phyloP scores from a whole-genome alignment of 2,888 invertebrate genomes.

The Trissolcus brochymenae region DNA sequence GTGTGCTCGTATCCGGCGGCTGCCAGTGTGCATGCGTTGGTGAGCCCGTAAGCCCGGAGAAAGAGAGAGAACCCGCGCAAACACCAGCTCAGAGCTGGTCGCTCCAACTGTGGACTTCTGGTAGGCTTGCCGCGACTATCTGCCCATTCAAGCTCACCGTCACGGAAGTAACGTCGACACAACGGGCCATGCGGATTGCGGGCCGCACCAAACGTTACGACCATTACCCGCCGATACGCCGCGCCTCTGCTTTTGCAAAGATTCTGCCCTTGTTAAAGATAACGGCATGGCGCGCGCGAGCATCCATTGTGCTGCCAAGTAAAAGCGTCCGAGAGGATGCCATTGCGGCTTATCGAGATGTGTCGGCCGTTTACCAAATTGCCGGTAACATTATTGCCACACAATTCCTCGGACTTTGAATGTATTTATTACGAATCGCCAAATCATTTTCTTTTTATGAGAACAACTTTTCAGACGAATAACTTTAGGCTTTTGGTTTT shows the following conservation, averaged over 20 bases:
- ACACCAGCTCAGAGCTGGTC: constrained; percentile 60
- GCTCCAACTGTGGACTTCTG: constrained; percentile 74
- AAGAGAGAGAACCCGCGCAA: constrained; percentile 37
- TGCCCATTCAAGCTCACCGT: constrained; percentile 76
- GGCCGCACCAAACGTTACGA: constrained; percentile 66
- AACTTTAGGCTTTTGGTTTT: no score
- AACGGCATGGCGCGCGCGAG: constrained; percentile 34
- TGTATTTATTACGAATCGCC: no score
- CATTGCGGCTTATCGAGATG: constrained; percentile 40
- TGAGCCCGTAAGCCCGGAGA: constrained; percentile 24
- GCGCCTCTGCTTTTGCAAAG: constrained; percentile 26
- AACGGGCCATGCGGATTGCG: constrained; percentile 64
- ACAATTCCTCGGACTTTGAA: no score
- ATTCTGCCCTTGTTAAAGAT: constrained; percentile 50
- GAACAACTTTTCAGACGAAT: no score
- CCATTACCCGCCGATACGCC: constrained; percentile 54
- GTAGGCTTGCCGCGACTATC: constrained; percentile 76
- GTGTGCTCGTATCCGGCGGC: constrained; percentile 47
- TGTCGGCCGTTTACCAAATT: constrained; percentile 33
- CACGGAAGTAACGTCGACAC: constrained; percentile 76
- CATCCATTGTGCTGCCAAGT: constrained; percentile 37
- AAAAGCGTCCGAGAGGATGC: constrained; percentile 35
- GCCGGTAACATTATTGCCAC: constrained; percentile 1
- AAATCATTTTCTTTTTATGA: no score
- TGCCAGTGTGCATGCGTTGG: constrained; percentile 14